Base-by-base conservation (phyloP, 2,113 vertebrate genomes). In the Pelobates fuscus region DNA sequence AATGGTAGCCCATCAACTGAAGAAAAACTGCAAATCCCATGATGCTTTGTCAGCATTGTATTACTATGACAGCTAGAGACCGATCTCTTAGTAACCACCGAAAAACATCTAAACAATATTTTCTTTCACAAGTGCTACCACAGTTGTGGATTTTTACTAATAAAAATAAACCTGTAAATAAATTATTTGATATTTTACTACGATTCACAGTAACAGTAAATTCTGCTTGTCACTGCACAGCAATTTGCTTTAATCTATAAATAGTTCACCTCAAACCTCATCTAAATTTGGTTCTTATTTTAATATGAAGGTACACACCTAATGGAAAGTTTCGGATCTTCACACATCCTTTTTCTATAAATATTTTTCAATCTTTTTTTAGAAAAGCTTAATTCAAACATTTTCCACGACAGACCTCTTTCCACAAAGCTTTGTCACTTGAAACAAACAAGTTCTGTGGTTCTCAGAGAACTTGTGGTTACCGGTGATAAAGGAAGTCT, bases 361-460 rank as follows among this genome's bases (percentile, higher is more conserved):
- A 78, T 80, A 80, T 37, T 63, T 80, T 11, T 49, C 8, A 37
- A 37, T 57, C 43, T 77, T 52, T 77, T 77, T 77, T 68, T 77
- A 77, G 57, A 77, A 32, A 46, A 52, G 55, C 70, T 71, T 70
- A 79, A 80, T 75, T 77, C 63, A 80, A 26, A 54, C 20, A 46
- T 71, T 58, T 80, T 80, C 67, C 60, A 74, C 37, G 78, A 62
- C 70, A 75, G 67, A 52, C 75, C 77, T 82, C 52, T 80, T 80
- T 77, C 81, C 79, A 79, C 68, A 79, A 67, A 78, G 74, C 75
- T 76, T 69, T 70, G 70, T 80, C 78, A 79, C 71, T 57, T 37
- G 58, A 71, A 78, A 73, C n/a, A 82, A 82, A 79, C 78, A 82
- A 80, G 70, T 58, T 65, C 32, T 82, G 81, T 80, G 81, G 71